Base-by-base conservation (phyloP, 2,888 invertebrate species). In the Folsomia candida region DNA sequence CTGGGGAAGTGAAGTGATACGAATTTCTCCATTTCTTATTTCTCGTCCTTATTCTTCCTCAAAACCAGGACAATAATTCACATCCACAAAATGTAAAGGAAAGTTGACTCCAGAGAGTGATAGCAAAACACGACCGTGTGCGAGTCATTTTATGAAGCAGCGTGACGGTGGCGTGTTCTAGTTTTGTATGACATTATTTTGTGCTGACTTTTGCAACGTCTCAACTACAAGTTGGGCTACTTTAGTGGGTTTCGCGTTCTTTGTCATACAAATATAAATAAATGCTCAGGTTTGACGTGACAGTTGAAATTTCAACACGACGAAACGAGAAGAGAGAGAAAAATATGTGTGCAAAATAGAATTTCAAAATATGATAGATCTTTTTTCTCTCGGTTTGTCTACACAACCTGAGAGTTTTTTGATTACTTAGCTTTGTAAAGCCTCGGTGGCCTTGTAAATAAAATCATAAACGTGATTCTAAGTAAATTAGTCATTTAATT, bases 71-170 rank as follows among this genome's bases (percentile, higher is more conserved):
- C 25, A 59, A 59, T 59, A 59, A 22, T 59, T 59, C 59, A 59
- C 3, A 25, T 24, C 25, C 25, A 59, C 22, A 6, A 9, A 22
- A 59, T 59, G 59, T 6, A 3, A 57, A 6, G 59, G 59, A 20
- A 59, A 59, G 25, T 24, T 24, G 59, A 24, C 59, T 59, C 59
- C 25, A 25, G 59, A 59, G 59, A 59, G 59, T 20, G 25, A 59
- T 59, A 25, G 59, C 25, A 37, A 37, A 37, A 37, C 37, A 4
- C 14, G 4, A 37, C 37, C 37, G 4, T 37, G 37, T 37, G 4
- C 37, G 6, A 37, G 37, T 37, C 4, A 14, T 37, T 37, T 37
- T 37, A 14, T 37, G 14, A 4, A 9, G 14, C 37, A 37, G 14
- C 37, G 14, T 37, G 37, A 37, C 37, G 37, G 37, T 37, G 37